phyloP scores from a whole-genome alignment of 1,140 invertebrate species.

The Helicorthomorpha holstii region DNA sequence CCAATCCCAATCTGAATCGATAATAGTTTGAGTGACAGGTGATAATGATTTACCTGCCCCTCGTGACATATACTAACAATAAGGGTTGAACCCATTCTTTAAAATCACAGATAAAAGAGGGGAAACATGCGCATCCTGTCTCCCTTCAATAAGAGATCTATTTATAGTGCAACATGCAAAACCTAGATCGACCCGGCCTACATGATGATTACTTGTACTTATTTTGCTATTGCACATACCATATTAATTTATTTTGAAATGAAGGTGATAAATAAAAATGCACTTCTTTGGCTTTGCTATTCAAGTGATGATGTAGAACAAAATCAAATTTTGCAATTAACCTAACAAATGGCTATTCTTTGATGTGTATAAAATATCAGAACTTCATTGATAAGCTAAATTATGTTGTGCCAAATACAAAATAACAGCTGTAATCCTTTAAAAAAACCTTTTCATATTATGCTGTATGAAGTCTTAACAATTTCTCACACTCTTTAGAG shows the following conservation, averaged over 20 bases:
- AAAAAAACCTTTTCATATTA: not conserved
- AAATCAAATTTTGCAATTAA: slow-evolving; percentile 3
- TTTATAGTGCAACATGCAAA: too few relatives aligned
- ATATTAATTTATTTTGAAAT: slow-evolving; percentile 5
- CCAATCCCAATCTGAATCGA: too few relatives aligned
- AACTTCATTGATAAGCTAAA: not conserved
- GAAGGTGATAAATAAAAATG: not conserved
- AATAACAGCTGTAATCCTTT: slow-evolving; percentile 4
- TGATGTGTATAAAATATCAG: not conserved
- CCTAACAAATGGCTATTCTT: too few relatives aligned
- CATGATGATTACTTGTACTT: slow-evolving; percentile 7
- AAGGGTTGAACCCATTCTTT: too few relatives aligned
- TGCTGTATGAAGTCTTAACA: not conserved
- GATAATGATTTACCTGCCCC: too few relatives aligned
- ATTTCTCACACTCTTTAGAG: too few relatives aligned
- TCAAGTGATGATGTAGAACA: slow-evolving; percentile 2
- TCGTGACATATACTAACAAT: too few relatives aligned
- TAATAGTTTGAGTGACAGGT: too few relatives aligned
- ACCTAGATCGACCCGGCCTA: too few relatives aligned
- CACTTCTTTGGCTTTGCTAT: not conserved
- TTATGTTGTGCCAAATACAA: not conserved
- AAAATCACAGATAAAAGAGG: too few relatives aligned
- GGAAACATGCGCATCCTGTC: too few relatives aligned
- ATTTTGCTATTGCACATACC: not conserved
- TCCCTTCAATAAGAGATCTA: too few relatives aligned